phyloP scores from a whole-genome alignment of 92 coral and sea anemone genomes.

The Zoanthus solanderi region DNA sequence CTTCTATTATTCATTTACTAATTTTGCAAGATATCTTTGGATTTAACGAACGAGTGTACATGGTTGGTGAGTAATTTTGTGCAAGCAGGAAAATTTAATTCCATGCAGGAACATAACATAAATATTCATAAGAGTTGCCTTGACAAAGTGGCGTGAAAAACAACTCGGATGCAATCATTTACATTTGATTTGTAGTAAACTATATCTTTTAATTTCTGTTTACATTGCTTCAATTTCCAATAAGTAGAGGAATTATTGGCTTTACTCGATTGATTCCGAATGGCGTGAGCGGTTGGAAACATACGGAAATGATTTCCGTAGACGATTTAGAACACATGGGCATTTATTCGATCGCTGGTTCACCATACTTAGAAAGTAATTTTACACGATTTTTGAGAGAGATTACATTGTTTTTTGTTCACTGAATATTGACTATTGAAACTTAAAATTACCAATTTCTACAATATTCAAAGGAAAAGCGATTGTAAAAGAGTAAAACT shows the following conservation, averaged over 20 bases:
- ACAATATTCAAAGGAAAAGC: background rate
- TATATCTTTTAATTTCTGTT: background rate
- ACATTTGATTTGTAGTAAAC: background rate
- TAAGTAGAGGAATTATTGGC: background rate
- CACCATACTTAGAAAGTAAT: background rate
- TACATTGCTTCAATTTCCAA: background rate
- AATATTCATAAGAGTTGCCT: slow-evolving; percentile 53
- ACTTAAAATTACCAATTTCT: background rate
- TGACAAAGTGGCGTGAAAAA: slow-evolving; percentile 50
- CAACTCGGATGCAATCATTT: slow-evolving; percentile 19
- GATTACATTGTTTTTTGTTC: background rate
- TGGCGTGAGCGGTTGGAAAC: background rate
- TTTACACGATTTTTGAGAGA: slow-evolving; percentile 14
- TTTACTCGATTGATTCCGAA: background rate
- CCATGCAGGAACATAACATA: background rate
- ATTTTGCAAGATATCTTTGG: background rate
- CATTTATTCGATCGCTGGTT: background rate
- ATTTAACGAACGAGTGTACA: background rate
- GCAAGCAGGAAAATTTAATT: slow-evolving; percentile 38
- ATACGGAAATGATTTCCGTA: background rate
- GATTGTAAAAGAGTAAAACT: slow-evolving; percentile 10
- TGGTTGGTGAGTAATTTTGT: background rate
- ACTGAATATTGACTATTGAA: background rate
- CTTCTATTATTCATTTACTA: background rate
- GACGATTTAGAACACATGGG: background rate